Percentiles rank a stretch among this genome's conserved stretches.
phyloP scores from a whole-genome alignment of 2,797 vertebrate species.

The Antrozous pallidus region DNA sequence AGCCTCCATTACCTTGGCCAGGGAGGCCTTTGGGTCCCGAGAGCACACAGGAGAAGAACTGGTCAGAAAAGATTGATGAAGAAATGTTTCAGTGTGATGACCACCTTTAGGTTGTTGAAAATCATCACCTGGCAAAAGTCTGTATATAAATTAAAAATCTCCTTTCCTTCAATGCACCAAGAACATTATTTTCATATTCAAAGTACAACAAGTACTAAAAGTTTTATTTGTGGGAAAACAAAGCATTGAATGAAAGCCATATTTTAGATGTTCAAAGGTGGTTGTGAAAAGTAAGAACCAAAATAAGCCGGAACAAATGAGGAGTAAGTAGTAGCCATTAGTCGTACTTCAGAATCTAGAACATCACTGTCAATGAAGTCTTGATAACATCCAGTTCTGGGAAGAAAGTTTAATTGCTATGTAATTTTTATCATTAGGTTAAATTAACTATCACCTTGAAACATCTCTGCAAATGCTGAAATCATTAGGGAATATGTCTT shows the following conservation, averaged over 20 bases:
- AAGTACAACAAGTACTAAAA: not conserved
- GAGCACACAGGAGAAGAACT: not conserved
- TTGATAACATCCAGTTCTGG: constrained; percentile 29
- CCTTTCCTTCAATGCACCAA: not conserved
- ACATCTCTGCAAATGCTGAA: constrained; percentile 41
- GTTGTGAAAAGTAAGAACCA: not conserved
- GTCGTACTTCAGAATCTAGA: not conserved
- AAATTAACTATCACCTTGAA: constrained; percentile 72
- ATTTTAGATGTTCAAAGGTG: not conserved
- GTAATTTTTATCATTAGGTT: constrained; percentile 40
- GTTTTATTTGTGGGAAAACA: not conserved
- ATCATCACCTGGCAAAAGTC: not conserved
- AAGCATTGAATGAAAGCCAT: not conserved
- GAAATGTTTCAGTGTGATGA: not conserved
- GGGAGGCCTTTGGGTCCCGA: not conserved
- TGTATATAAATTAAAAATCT: not conserved
- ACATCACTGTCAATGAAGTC: not conserved
- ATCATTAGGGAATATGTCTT: constrained; percentile 2
- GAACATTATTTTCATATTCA: constrained; percentile 13
- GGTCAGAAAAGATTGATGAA: not conserved
- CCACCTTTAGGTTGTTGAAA: not conserved
- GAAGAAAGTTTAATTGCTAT: constrained; percentile 64
- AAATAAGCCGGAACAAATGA: constrained; percentile 20
- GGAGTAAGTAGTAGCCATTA: not conserved
- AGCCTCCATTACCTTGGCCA: not conserved